phyloP scores from a whole-genome alignment of 2,888 invertebrate genomes.

The Drosophila lacicola region DNA sequence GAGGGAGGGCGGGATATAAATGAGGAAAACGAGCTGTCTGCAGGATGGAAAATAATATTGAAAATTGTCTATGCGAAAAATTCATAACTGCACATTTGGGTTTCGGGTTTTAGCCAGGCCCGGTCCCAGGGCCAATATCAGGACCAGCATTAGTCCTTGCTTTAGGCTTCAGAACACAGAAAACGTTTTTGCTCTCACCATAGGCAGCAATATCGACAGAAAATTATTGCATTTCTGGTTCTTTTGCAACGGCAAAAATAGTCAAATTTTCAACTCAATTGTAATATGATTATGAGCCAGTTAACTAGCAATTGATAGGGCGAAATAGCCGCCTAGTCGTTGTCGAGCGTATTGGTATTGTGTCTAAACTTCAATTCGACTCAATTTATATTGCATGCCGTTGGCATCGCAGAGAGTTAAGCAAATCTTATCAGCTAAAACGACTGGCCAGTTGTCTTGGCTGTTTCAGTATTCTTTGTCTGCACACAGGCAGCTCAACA shows the following conservation, averaged over 20 bases:
- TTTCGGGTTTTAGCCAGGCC: conserved; percentile 3
- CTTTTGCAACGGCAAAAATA: neutral
- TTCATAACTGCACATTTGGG: conserved; percentile 58
- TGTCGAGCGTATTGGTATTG: conserved; percentile 10
- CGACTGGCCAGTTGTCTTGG: conserved; percentile 20
- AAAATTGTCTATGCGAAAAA: conserved; percentile 67
- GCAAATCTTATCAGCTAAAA: conserved; percentile 48
- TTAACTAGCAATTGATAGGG: conserved; percentile 34
- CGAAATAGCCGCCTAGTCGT: conserved; percentile 28
- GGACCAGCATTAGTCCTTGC: conserved; percentile 6
- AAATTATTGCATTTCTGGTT: conserved; percentile 36
- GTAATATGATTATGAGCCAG: conserved; percentile 33
- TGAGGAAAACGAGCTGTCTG: conserved; percentile 10
- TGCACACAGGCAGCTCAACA: conserved; percentile 38
- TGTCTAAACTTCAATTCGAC: neutral
- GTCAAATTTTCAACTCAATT: conserved; percentile 25
- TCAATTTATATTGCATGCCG: neutral
- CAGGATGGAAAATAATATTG: conserved; percentile 58
- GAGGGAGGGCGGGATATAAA: neutral
- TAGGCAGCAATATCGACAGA: neutral
- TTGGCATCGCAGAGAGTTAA: conserved; percentile 9
- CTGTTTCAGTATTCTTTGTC: conserved; percentile 42
- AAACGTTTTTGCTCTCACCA: neutral
- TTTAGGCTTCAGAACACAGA: neutral
- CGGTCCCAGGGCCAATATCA: neutral